Conservation (phyloP, 2,113 vertebrate species). For the Addax nasomaculatus region DNA sequence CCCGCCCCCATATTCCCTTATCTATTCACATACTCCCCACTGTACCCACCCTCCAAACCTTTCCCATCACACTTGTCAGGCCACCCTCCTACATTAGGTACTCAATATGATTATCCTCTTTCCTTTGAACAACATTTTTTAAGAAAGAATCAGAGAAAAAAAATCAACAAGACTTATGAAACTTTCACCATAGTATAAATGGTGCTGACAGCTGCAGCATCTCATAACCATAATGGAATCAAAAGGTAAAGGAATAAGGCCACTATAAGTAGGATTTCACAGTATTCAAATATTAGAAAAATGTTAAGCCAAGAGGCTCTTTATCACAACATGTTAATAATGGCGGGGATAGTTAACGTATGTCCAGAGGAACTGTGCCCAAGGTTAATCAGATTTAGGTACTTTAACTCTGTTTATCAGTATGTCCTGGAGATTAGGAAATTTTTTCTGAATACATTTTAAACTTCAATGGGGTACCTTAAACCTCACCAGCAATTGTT, state of each 20-base stretch:
- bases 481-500: not conserved
- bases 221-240: not conserved
- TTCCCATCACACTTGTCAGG: not conserved
- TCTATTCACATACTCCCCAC: not conserved
- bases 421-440: not conserved
- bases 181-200: not conserved
- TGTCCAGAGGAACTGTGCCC: not conserved
- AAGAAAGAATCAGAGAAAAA: not conserved
- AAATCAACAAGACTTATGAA: not conserved
- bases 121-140: not conserved
- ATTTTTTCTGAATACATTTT: conserved; percentile 1
- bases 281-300: not conserved
- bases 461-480: not conserved
- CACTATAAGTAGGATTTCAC: not conserved
- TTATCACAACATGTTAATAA: not conserved
- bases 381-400: not conserved
- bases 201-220: not conserved
- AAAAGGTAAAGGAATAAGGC: not conserved
- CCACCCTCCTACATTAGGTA: not conserved
- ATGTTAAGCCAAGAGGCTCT: not conserved
- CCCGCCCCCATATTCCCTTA: not conserved
- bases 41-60: no score
- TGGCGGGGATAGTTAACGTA: no score
- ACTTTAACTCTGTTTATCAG: not conserved
- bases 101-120: not conserved